A percentile compares a stretch with the other conserved stretches of the same genome.
Evolutionary conservation across 2,888 invertebrate species (phyloP).

Genomic region (Trichopria drosophilae): DNA sequence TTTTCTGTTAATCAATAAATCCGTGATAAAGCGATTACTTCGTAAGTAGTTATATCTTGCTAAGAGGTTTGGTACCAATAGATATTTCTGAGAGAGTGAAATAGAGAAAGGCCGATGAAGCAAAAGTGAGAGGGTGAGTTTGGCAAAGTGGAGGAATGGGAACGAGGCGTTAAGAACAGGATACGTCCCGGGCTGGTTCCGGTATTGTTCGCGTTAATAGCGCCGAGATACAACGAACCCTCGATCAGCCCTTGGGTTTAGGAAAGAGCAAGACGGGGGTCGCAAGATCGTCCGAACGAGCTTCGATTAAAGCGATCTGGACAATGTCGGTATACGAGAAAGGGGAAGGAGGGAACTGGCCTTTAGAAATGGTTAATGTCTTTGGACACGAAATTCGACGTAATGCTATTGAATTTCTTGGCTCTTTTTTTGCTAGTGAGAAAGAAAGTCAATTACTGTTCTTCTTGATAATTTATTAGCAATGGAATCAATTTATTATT

Average conservation of each 20-base stretch:
- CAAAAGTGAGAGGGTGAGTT: conserved; percentile 27
- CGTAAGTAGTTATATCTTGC: not conserved
- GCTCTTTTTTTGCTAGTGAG: no score
- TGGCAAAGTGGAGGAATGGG: conserved; percentile 27
- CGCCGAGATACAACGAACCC: conserved; percentile 51
- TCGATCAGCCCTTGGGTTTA: conserved; percentile 34
- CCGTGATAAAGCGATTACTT: conserved; percentile 1
- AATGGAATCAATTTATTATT: no score
- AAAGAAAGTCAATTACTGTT: no score
- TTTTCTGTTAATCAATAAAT: conserved; percentile 12
- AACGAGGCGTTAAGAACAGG: conserved; percentile 53
- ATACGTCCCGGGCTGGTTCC: conserved; percentile 55
- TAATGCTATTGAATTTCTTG: no score
- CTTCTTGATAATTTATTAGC: no score
- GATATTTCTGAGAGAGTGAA: not conserved
- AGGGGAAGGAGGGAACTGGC: conserved; percentile 19
- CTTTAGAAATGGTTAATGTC: conserved; percentile 25
- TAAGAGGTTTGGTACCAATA: not conserved
- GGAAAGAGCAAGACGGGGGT: conserved; percentile 34
- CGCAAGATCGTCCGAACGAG: conserved; percentile 41
- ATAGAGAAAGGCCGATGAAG: no score
- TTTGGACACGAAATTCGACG: conserved; percentile 24
- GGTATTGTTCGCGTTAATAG: conserved; percentile 57
- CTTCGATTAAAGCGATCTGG: conserved; percentile 57
- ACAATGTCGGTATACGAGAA: conserved; percentile 41